Evolutionary conservation across 1,140 invertebrate species (phyloP).

Genomic region (Phortica variegata): DNA sequence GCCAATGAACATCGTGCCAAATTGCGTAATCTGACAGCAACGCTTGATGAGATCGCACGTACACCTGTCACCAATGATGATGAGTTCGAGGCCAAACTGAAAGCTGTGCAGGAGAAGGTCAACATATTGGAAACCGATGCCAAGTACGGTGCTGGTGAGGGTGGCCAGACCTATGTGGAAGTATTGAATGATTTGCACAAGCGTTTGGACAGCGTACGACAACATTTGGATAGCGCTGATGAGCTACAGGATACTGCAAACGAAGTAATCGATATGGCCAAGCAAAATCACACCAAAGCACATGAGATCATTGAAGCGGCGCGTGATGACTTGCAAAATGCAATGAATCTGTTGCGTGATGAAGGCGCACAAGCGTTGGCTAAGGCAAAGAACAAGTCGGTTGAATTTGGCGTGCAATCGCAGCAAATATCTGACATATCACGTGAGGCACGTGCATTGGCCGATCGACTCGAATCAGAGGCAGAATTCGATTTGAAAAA

Average conservation of each 20-base stretch:
- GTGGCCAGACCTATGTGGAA: constrained; percentile 66
- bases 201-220: constrained; percentile 66
- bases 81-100: constrained; percentile 77
- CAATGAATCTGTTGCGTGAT: constrained; percentile 73
- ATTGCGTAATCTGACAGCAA: constrained; percentile 68
- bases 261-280: constrained; percentile 64
- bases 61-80: constrained; percentile 82
- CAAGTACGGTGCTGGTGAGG: constrained; percentile 64
- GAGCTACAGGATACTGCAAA: constrained; percentile 64
- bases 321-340: constrained; percentile 71
- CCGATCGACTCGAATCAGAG: constrained; percentile 75
- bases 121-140: constrained; percentile 72
- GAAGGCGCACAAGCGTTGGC: constrained; percentile 77
- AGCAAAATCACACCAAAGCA: constrained; percentile 70
- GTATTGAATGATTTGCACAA: constrained; percentile 69
- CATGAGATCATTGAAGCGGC: constrained; percentile 74
- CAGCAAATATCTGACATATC: constrained; percentile 89
- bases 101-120: constrained; percentile 71
- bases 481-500: constrained; percentile 75
- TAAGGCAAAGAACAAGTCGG: constrained; percentile 78
- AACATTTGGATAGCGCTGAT: constrained; percentile 66
- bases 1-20: constrained; percentile 79
- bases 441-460: constrained; percentile 76
- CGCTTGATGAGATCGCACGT: constrained; percentile 64
- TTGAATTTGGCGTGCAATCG: constrained; percentile 86